Evolutionary conservation across 2,113 vertebrate species (phyloP), one percentile per base, ranked within the genome.

Genomic region (Leptocoma aspasia): DNA sequence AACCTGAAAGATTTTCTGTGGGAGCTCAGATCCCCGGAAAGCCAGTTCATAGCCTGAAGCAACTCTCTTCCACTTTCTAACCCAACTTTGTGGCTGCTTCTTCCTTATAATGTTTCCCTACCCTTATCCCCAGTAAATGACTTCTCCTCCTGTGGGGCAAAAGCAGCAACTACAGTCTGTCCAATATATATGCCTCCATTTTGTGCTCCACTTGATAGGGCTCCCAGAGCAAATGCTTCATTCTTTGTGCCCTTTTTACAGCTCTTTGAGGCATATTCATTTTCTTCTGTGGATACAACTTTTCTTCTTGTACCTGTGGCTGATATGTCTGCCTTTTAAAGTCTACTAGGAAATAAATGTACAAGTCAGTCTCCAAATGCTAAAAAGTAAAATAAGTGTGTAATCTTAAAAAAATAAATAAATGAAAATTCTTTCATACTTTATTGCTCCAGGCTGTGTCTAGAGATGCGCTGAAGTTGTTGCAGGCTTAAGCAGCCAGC

Each of bases 391-490:
- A 92, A 82, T 53, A 86, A 22, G 15, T n/a, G 78, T 31, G 19
- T 63, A 94, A 88, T 53, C 31, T 71, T 77, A 30, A 94, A 94
- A 82, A 92, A 94, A 86, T 60, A 72, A 88, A 80, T 66, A 73
- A 81, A 78, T 35, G 22, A 59, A 65, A 37, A 41, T 59, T 84
- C 18, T 82, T 95, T 86, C 45, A 65, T 59, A 60, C 21, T 89
- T 94, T 91, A 75, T 94, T 95, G 75, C 79, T 96, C n/a, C 77
- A 92, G 92, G 82, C 82, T 94, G 69, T 94, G 78, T 84, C 91
- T 94, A 90, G 90, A 94, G 75, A 92, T 69, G 57, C 44, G 85
- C 64, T 86, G 75, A 90, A 90, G 42, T 53, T 94, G 39, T 92
- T 92, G n/a, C 61, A 72, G 68, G 30, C 81, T 96, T 89, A 89